Conservation (phyloP, 2,888 invertebrate genomes). For the Pachydiplax longipennis region DNA sequence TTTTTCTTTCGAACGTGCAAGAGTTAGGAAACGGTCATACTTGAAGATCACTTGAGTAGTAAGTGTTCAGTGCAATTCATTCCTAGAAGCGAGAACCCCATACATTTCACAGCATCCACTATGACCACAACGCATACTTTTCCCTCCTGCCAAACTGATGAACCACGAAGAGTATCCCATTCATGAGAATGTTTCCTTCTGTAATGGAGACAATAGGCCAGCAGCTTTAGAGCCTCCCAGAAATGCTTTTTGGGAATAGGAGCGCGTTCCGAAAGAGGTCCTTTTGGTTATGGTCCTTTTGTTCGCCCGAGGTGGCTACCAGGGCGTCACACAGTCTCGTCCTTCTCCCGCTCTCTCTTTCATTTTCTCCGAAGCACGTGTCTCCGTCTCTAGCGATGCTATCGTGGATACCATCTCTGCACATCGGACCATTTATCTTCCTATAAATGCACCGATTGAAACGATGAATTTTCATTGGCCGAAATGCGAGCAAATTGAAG, state of each 20-base stretch:
- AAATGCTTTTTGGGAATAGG: not conserved
- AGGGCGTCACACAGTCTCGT: not conserved
- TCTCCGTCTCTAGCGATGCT: not conserved
- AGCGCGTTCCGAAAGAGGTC: not conserved
- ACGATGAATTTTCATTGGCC: not conserved
- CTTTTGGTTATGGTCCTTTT: not conserved
- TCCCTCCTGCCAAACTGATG: too few relatives aligned
- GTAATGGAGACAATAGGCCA: too few relatives aligned
- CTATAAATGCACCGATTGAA: not conserved
- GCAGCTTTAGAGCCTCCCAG: not conserved
- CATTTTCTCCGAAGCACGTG: not conserved
- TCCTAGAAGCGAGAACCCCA: too few relatives aligned
- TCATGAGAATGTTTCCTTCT: too few relatives aligned
- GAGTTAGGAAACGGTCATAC: too few relatives aligned
- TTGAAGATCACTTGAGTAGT: too few relatives aligned
- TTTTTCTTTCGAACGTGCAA: too few relatives aligned
- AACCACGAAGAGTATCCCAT: too few relatives aligned
- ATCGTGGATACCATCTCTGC: not conserved
- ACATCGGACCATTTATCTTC: not conserved
- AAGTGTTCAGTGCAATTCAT: too few relatives aligned
- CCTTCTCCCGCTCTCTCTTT: not conserved
- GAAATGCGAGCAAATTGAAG: not conserved
- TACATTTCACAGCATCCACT: too few relatives aligned
- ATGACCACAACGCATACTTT: too few relatives aligned
- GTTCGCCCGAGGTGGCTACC: not conserved